Evolutionary conservation across 37 sponge, comb jelly and placozoan genomes (phyloP).

Genomic region (Petrosia ficiformis): DNA sequence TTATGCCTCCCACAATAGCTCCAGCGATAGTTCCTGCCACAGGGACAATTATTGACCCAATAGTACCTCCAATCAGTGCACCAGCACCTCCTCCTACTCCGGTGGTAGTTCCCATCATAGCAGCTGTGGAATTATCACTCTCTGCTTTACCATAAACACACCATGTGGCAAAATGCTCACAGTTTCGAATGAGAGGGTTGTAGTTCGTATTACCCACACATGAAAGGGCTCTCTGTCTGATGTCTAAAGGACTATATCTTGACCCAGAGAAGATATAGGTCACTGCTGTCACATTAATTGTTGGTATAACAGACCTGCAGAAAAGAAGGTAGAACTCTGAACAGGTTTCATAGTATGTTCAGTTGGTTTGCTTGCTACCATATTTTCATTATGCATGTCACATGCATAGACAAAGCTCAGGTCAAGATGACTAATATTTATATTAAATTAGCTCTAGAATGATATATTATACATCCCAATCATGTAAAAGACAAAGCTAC

Average conservation of each 20-base stretch:
- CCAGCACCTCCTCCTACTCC: background rate
- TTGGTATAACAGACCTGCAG: background rate
- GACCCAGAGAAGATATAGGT: background rate
- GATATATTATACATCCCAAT: too few species aligned
- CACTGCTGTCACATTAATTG: background rate
- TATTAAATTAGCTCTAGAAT: too few species aligned
- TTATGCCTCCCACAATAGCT: background rate
- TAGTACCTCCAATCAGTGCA: background rate
- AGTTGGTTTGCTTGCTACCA: too few species aligned
- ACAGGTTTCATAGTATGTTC: too few species aligned
- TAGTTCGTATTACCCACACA: background rate
- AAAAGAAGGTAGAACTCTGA: too few species aligned
- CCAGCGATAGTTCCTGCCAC: background rate
- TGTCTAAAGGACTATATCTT: background rate
- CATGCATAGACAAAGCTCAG: too few species aligned
- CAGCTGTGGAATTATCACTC: background rate
- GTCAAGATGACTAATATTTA: too few species aligned
- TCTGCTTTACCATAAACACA: background rate
- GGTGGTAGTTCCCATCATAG: background rate
- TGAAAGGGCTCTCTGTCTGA: background rate
- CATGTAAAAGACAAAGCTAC: too few species aligned
- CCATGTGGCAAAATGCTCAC: constrained; percentile 2
- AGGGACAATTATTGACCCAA: background rate
- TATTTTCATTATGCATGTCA: too few species aligned
- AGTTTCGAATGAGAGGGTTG: background rate